Conservation (phyloP, 2,797 vertebrate genomes). For the Hapalemur alaotrensis region DNA sequence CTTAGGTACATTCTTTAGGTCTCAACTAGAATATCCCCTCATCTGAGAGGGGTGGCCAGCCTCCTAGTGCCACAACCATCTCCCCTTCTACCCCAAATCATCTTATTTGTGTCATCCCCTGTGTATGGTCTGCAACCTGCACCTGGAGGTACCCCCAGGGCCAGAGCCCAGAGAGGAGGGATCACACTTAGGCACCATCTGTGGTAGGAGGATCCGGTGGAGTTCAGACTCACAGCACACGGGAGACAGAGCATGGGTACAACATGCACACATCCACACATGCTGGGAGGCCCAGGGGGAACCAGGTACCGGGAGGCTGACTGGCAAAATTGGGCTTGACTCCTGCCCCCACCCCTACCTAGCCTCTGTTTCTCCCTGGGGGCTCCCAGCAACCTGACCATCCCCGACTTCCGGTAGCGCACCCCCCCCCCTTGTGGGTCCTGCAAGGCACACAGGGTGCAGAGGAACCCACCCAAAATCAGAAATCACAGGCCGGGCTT, state of each 20-base stretch:
- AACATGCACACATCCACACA: background rate
- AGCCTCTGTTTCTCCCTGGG: background rate
- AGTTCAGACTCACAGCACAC: background rate
- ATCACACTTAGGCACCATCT: background rate
- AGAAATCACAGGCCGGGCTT: background rate
- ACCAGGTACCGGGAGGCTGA: background rate
- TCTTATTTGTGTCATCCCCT: background rate
- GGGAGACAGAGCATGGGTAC: background rate
- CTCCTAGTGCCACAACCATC: background rate
- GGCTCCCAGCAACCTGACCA: background rate
- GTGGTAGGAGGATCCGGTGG: accelerated
- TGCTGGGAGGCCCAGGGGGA: background rate
- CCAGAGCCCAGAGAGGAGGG: background rate
- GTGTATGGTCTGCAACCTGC: background rate
- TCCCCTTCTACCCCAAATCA: background rate
- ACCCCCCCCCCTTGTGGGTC: accelerated
- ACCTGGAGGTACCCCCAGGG: background rate
- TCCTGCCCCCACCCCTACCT: too few relatives aligned
- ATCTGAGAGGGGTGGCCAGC: background rate
- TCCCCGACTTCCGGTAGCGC: background rate
- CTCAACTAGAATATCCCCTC: background rate
- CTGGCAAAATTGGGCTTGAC: too few relatives aligned
- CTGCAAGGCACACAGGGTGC: background rate
- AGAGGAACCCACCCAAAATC: background rate
- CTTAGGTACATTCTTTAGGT: background rate